phyloP scores from a whole-genome alignment of 2,113 vertebrate species.

The Caranx ignobilis region DNA sequence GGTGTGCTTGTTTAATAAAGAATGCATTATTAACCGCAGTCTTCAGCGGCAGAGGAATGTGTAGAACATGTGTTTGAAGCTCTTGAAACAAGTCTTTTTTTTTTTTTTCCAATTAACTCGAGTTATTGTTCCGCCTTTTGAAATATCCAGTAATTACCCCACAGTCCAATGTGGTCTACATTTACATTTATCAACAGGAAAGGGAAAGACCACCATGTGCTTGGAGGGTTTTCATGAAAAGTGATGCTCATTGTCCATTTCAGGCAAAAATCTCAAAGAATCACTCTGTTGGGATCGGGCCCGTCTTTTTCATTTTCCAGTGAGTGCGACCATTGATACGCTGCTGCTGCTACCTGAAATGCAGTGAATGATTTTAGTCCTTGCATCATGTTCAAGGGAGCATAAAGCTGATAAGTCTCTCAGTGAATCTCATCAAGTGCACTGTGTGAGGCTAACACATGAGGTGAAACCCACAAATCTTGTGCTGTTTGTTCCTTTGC shows the following conservation, averaged over 20 bases:
- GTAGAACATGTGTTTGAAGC: no score
- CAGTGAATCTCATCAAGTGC: slow-evolving; percentile 3
- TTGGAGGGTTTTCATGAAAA: slow-evolving; percentile 6
- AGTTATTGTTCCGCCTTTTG: neutral
- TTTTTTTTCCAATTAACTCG: neutral
- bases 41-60: no score
- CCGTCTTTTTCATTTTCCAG: neutral
- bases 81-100: neutral
- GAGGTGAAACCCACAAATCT: neutral
- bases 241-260: no score
- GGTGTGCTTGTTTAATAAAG: neutral
- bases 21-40: no score
- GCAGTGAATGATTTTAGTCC: neutral
- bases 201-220: neutral
- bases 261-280: neutral
- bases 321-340: neutral
- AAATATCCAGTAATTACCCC: slow-evolving; percentile 11
- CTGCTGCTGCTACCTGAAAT: neutral
- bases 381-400: neutral
- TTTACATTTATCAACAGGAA: slow-evolving; percentile 10
- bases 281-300: neutral
- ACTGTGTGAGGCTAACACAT: neutral
- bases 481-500: neutral
- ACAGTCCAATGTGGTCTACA: neutral
- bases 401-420: neutral